Conservation (phyloP, 2,797 vertebrate species). For the Sebastes glaucus region DNA sequence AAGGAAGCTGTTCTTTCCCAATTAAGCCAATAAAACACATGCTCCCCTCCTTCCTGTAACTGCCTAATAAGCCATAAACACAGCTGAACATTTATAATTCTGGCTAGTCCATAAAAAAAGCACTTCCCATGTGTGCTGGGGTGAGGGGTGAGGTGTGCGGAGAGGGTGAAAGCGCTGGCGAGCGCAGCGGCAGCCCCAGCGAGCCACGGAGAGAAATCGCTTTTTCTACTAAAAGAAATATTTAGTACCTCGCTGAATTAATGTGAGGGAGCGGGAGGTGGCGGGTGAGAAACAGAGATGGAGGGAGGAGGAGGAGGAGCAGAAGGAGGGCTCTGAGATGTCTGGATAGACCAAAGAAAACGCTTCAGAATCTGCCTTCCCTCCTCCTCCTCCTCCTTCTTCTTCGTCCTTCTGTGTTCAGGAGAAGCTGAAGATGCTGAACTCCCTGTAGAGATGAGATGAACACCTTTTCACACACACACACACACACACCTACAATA, state of each 20-base stretch:
- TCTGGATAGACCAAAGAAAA: slow-evolving; percentile 54
- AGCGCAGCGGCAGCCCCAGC: slow-evolving; percentile 34
- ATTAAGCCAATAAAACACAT: slow-evolving; percentile 82
- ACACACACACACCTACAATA: not conserved
- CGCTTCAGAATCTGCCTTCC: slow-evolving; percentile 23
- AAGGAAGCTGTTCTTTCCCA: slow-evolving; percentile 80
- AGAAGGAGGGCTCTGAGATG: slow-evolving; percentile 34
- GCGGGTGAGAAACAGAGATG: slow-evolving; percentile 15
- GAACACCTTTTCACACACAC: slow-evolving; percentile 6
- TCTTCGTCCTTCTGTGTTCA: slow-evolving; percentile 14
- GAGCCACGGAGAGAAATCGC: slow-evolving; percentile 48
- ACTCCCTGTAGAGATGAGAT: slow-evolving; percentile 53
- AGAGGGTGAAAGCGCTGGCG: slow-evolving; percentile 54
- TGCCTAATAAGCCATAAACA: slow-evolving; percentile 82
- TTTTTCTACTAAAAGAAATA: slow-evolving; percentile 76
- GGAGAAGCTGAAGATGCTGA: slow-evolving; percentile 39
- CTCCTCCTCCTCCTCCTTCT: slow-evolving; percentile 27
- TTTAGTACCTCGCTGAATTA: slow-evolving; percentile 74
- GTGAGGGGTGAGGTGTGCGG: slow-evolving; percentile 59
- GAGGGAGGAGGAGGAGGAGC: not conserved
- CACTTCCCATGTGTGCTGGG: slow-evolving; percentile 69
- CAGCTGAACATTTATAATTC: slow-evolving; percentile 81
- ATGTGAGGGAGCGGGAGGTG: slow-evolving; percentile 47
- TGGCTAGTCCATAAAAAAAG: slow-evolving; percentile 78
- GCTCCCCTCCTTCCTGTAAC: slow-evolving; percentile 73